These are phyloP conservation scores for Tryphoninae sp. DNA, from an alignment of 2,888 invertebrate genomes.

Conservation along the genomic window DNA sequence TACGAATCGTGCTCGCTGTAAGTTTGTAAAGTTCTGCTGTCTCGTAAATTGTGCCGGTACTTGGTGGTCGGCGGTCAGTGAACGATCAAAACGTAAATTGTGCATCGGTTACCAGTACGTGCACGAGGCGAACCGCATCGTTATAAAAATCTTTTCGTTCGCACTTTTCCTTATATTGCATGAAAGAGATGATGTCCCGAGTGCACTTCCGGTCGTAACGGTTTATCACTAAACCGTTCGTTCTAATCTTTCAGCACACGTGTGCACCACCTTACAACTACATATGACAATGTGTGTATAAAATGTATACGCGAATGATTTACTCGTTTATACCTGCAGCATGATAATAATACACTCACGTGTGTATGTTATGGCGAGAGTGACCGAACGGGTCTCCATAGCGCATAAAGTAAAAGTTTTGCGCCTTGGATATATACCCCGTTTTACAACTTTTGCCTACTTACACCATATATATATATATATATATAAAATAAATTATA, in stretches of 20 bases:
- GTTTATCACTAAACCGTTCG: slow-evolving; percentile 8
- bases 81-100: slow-evolving; percentile 9
- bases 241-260: background rate
- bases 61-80: slow-evolving; percentile 9
- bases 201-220: slow-evolving; percentile 12
- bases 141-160: slow-evolving; percentile 7
- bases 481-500: background rate
- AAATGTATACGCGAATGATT: slow-evolving; percentile 28
- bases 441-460: slow-evolving; percentile 26
- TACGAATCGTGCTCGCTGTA: background rate
- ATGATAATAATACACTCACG: background rate
- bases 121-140: slow-evolving; percentile 34
- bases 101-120: slow-evolving; percentile 1
- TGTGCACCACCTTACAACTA: background rate
- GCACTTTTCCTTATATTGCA: background rate
- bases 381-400: slow-evolving; percentile 37
- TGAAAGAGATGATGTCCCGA: background rate
- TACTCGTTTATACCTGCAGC: slow-evolving; percentile 1
- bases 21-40: background rate
- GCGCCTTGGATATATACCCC: background rate
- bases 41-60: background rate
- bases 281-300: background rate
- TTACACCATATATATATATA: background rate
- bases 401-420: slow-evolving; percentile 54
- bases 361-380: slow-evolving; percentile 35